phyloP scores from a whole-genome alignment of 1,140 invertebrate species.

The Drosophila malerkotliana region DNA sequence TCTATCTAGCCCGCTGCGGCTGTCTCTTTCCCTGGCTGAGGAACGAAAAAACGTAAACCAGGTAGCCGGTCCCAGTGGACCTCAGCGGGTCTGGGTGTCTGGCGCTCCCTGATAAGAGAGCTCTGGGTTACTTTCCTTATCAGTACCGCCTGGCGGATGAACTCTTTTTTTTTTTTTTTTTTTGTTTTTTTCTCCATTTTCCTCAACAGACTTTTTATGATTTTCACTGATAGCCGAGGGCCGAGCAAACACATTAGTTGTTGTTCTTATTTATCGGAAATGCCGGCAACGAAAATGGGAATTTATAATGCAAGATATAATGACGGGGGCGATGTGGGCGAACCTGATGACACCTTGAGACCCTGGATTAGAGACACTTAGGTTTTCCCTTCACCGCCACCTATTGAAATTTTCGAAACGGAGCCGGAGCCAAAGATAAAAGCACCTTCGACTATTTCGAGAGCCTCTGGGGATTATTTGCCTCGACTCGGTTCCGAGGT shows the following conservation, averaged over 20 bases:
- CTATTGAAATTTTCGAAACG: background rate
- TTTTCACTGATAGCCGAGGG: constrained; percentile 1
- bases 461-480: background rate
- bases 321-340: background rate
- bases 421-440: too few species aligned
- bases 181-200: background rate
- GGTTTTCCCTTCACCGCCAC: too few species aligned
- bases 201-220: background rate
- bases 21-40: too few species aligned
- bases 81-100: constrained; percentile 8
- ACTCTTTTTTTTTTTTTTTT: background rate
- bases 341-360: constrained; percentile 4
- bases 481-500: background rate
- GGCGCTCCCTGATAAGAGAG: constrained; percentile 52
- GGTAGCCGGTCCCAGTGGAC: constrained; percentile 31
- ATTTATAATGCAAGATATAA: constrained; percentile 3
- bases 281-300: background rate
- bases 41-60: constrained; percentile 24
- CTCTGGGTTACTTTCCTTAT: constrained; percentile 50
- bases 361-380: background rate
- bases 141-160: constrained; percentile 7
- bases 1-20: background rate
- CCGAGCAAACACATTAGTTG: constrained; percentile 54
- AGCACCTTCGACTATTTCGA: background rate
- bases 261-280: constrained; percentile 28